A percentile compares a stretch with the other conserved stretches of the same genome.
phyloP scores from a whole-genome alignment of 2,113 vertebrate species.

The Pyxicephalus adspersus region DNA sequence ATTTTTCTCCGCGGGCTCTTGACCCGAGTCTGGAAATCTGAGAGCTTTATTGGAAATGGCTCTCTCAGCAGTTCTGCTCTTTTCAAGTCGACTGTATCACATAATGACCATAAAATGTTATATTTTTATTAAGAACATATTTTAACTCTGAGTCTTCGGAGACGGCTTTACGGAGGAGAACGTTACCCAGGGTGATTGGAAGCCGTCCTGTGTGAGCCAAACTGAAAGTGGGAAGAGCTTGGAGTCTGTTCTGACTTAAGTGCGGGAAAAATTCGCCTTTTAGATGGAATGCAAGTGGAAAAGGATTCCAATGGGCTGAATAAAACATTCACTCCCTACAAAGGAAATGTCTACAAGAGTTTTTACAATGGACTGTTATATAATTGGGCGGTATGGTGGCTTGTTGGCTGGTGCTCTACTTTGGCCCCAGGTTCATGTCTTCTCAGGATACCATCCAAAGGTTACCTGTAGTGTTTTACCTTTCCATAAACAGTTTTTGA shows the following conservation, averaged over 20 bases:
- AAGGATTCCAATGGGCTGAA: no score
- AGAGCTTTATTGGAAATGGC: conserved; percentile 74
- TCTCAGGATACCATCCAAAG: no score
- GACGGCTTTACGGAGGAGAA: conserved; percentile 66
- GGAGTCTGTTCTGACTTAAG: neutral
- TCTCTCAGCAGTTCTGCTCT: conserved; percentile 76
- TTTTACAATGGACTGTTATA: no score
- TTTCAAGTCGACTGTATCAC: conserved; percentile 76
- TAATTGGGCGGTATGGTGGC: no score
- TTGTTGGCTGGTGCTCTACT: no score
- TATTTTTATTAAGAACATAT: conserved; percentile 76
- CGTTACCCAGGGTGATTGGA: conserved; percentile 59
- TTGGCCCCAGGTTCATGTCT: no score
- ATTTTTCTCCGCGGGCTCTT: conserved; percentile 76
- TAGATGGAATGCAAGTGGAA: no score
- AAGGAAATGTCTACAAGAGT: no score
- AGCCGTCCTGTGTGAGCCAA: neutral
- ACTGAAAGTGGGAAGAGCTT: neutral
- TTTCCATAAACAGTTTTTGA: no score
- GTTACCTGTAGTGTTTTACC: no score
- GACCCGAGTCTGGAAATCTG: conserved; percentile 75
- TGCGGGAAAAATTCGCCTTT: neutral
- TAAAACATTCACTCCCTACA: no score
- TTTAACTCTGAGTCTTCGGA: conserved; percentile 72
- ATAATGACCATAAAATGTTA: conserved; percentile 78